Evolutionary conservation across 2,888 invertebrate genomes (phyloP), one percentile per base, ranked within the genome.

Genomic region (Limnephilus auricula): DNA sequence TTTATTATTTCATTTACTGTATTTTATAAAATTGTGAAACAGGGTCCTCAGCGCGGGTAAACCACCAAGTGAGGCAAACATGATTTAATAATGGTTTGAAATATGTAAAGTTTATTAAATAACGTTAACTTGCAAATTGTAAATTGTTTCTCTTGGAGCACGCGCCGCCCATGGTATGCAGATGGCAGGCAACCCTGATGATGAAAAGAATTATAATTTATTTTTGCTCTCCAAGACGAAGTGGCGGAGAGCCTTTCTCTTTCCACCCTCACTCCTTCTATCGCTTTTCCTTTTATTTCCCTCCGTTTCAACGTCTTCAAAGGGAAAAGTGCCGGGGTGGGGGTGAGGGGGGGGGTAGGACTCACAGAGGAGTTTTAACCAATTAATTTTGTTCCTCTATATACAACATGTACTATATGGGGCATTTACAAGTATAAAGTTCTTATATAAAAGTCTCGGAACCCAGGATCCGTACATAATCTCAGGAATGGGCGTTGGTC

Each of bases 331-430:
- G 89, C 85, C 80, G 92, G 86, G 90, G 91, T 90, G 91, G 88
- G n/a, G n/a, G 40, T 40, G 40, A 12, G 92, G 92, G 91, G 91
- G 92, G 91, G 90, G 93, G 92, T 89, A 91, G 91, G 96, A 96
- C 96, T 96, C 96, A 95, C 95, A 96, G 96, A 96, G 96, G 96
- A 96, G 96, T 96, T 96, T 96, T 96, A 96, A 96, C 96, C 96
- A 96, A 96, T 96, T 96, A 96, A 96, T 96, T 96, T 96, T 96
- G 96, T 96, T 96, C 96, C 96, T 96, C 96, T 93, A 93, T 93
- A 93, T 92, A 93, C 93, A 93, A 91, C 92, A 91, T 93, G 91
- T 91, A 92, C 91, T 89, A 92, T 90, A 90, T 91, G 92, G 90
- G 85, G 83, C 92, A 92, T 92, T 91, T 93, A 92, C 92, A 92